Percentiles rank a stretch among this genome's conserved stretches.
Evolutionary conservation across 2,113 vertebrate genomes (phyloP).

Genomic region (Mustelus asterias): DNA sequence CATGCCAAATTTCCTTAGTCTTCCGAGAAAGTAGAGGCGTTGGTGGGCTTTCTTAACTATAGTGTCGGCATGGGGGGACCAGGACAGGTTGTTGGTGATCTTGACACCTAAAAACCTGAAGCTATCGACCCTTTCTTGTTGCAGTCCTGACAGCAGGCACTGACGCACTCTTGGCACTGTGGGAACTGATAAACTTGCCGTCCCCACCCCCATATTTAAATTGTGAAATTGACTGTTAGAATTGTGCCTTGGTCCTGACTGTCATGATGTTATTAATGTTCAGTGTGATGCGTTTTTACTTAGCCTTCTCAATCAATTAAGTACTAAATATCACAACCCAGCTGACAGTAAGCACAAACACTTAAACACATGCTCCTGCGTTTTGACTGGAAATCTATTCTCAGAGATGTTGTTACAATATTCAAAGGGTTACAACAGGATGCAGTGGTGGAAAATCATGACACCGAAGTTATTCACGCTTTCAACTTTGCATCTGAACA

Average conservation of each 20-base stretch:
- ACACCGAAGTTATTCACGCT: background rate
- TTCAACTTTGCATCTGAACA: background rate
- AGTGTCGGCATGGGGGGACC: no score
- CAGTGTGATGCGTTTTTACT: background rate
- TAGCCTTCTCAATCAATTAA: background rate
- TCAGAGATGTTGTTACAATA: constrained; percentile 11
- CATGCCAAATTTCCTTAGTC: no score
- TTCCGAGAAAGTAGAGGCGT: no score
- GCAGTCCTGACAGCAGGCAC: no score
- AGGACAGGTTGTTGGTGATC: no score
- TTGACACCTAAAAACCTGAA: no score
- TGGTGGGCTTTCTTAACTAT: no score
- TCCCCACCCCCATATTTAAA: no score
- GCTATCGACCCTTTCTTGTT: no score
- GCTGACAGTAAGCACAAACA: background rate
- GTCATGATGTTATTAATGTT: background rate
- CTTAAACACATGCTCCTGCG: background rate
- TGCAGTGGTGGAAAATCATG: background rate
- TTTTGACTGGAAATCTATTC: background rate
- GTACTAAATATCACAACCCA: background rate
- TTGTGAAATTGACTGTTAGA: background rate
- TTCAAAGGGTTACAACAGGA: background rate
- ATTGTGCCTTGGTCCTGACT: background rate
- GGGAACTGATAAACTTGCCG: no score
- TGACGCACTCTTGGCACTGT: no score